Evolutionary conservation across 2,888 invertebrate species (phyloP).

Genomic region (Philereme vetulata): DNA sequence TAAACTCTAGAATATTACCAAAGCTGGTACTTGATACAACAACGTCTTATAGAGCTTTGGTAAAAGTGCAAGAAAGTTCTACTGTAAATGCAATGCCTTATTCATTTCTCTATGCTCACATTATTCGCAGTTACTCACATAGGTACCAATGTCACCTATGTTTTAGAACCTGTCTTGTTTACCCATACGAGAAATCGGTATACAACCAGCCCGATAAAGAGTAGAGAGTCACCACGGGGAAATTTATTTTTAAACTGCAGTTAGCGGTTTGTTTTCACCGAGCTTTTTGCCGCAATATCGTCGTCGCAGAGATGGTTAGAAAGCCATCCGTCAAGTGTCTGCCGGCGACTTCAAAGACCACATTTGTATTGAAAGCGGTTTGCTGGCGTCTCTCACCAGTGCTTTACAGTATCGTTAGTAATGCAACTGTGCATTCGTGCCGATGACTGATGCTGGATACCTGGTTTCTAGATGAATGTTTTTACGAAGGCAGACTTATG

Average conservation of each 20-base stretch:
- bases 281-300: conserved; percentile 65
- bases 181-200: conserved; percentile 47
- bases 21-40: no score
- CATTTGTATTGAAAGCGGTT: conserved; percentile 30
- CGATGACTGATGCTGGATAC: not conserved
- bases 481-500: conserved; percentile 48
- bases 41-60: no score
- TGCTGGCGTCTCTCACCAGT: not conserved
- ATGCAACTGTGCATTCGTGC: no score
- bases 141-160: conserved; percentile 9
- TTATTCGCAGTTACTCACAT: conserved; percentile 3
- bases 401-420: not conserved
- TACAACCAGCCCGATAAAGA: conserved; percentile 50
- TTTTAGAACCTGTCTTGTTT: conserved; percentile 32
- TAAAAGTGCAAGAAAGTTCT: not conserved
- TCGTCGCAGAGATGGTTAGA: conserved; percentile 72
- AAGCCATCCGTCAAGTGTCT: conserved; percentile 78
- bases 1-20: no score
- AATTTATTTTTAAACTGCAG: conserved; percentile 73
- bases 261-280: conserved; percentile 74
- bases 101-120: conserved; percentile 1
- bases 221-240: conserved; percentile 47
- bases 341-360: conserved; percentile 68
- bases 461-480: conserved; percentile 1
- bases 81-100: conserved; percentile 7